Evolutionary conservation across 2,113 vertebrate genomes (phyloP).

Genomic region (Petrocephalus zakoni): DNA sequence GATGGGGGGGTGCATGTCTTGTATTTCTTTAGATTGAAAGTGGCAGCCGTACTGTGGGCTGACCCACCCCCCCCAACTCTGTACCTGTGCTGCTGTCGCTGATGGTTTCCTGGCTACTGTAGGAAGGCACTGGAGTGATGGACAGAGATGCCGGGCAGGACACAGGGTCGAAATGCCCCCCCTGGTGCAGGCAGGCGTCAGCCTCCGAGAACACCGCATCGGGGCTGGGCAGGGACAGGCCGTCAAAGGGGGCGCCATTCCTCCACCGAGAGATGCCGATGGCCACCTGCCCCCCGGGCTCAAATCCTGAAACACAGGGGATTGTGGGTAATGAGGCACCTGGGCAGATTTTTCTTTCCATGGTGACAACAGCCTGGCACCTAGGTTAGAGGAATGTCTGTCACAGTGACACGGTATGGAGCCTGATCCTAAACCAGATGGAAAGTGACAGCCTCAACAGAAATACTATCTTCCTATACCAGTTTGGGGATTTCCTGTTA

Average conservation of each 20-base stretch:
- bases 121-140: slow-evolving; percentile 77
- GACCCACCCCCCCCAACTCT: background rate
- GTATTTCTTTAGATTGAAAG: background rate
- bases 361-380: background rate
- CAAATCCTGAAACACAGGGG: slow-evolving; percentile 47
- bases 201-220: slow-evolving; percentile 55
- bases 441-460: background rate
- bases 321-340: background rate
- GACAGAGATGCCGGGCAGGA: slow-evolving; percentile 84
- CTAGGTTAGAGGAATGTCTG: background rate
- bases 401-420: background rate
- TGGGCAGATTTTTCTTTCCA: background rate
- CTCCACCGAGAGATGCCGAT: slow-evolving; percentile 76
- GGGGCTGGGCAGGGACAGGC: slow-evolving; percentile 53
- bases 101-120: slow-evolving; percentile 78
- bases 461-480: background rate
- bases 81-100: slow-evolving; percentile 73
- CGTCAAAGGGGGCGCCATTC: slow-evolving; percentile 54
- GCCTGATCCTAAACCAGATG: background rate
- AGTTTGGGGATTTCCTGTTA: no score
- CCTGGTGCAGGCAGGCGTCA: slow-evolving; percentile 48
- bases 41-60: background rate
- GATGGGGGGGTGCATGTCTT: background rate
- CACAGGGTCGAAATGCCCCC: slow-evolving; percentile 63
- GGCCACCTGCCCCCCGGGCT: slow-evolving; percentile 65